Conservation (phyloP, 2,797 vertebrate genomes). For the Poeciliopsis infans region DNA sequence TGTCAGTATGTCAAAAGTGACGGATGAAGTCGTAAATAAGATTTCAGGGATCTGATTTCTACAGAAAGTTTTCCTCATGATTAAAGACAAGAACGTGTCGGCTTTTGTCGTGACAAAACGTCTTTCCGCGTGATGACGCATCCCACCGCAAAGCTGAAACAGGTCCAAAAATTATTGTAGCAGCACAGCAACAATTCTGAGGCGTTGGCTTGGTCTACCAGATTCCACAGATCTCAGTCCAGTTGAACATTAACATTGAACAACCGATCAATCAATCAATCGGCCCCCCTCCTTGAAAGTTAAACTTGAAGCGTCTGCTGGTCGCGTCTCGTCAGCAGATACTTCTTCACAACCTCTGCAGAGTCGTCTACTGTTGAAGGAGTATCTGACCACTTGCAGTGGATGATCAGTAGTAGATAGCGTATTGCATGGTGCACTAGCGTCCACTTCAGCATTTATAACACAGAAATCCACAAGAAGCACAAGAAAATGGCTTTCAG, state of each 20-base stretch:
- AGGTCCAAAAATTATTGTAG: neutral
- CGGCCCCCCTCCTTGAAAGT: neutral
- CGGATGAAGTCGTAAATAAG: conserved; percentile 23
- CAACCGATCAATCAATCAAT: neutral
- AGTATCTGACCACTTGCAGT: no score
- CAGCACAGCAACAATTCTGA: neutral
- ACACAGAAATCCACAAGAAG: no score
- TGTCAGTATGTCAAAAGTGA: conserved; percentile 20
- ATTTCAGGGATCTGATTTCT: conserved; percentile 16
- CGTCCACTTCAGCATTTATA: no score
- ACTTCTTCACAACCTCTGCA: neutral
- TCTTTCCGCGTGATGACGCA: neutral
- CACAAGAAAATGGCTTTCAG: no score
- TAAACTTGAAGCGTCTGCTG: neutral
- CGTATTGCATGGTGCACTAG: no score
- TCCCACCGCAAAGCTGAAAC: neutral
- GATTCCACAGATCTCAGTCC: neutral
- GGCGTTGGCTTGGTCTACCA: neutral
- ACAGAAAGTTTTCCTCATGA: conserved; percentile 16
- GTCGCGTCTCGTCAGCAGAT: neutral
- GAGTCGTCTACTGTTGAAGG: no score
- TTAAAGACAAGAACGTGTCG: conserved; percentile 7
- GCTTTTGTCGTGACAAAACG: neutral
- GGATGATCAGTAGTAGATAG: no score
- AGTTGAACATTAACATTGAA: neutral